Conservation (phyloP, 2,797 vertebrate genomes). For the Mastacembelus armatus region DNA sequence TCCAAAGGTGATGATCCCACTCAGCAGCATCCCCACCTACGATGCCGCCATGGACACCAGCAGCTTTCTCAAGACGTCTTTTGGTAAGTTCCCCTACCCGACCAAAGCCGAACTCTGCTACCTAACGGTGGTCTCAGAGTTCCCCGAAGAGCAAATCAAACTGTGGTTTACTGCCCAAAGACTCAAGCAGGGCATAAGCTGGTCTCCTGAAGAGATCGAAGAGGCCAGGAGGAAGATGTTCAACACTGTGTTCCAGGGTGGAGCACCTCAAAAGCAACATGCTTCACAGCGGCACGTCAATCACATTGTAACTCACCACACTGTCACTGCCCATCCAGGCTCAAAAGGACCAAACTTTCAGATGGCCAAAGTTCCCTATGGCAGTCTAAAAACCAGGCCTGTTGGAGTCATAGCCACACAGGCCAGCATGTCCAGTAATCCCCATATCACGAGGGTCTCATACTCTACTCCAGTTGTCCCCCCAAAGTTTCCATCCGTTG, state of each 20-base stretch:
- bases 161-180: slow-evolving; percentile 99
- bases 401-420: slow-evolving; percentile 88
- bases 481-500: slow-evolving; percentile 79
- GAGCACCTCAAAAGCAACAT: slow-evolving; percentile 83
- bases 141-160: slow-evolving; percentile 98
- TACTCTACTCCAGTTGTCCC: slow-evolving; percentile 86
- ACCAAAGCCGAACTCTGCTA: slow-evolving; percentile 99
- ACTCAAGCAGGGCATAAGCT: slow-evolving; percentile 98
- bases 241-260: slow-evolving; percentile 95
- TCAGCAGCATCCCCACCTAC: slow-evolving; percentile 98
- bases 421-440: slow-evolving; percentile 87
- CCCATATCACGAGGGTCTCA: slow-evolving; percentile 86
- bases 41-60: slow-evolving; percentile 97
- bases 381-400: slow-evolving; percentile 84
- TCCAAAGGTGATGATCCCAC: slow-evolving; percentile 98
- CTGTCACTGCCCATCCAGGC: slow-evolving; percentile 86
- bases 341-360: slow-evolving; percentile 86
- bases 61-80: slow-evolving; percentile 97
- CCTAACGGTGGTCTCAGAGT: slow-evolving; percentile 96
- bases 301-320: slow-evolving; percentile 81
- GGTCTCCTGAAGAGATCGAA: slow-evolving; percentile 98
- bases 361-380: slow-evolving; percentile 89
- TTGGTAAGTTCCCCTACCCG: slow-evolving; percentile 98
- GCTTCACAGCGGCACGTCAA: slow-evolving; percentile 83
- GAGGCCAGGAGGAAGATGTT: slow-evolving; percentile 99